Base-by-base conservation (phyloP, 1,140 invertebrate species). In the Maconellicoccus hirsutus region DNA sequence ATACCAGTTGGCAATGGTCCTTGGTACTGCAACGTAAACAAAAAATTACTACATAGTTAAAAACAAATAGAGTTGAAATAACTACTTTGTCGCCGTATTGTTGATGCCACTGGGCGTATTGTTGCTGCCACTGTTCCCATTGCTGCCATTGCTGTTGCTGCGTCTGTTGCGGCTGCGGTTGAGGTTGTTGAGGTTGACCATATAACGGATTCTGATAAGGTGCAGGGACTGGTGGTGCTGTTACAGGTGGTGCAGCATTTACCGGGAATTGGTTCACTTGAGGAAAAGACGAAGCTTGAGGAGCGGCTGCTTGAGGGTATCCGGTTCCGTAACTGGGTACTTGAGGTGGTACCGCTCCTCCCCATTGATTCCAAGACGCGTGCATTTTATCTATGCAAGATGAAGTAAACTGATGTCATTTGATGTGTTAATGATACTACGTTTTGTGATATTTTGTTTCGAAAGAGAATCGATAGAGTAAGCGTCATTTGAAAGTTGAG, bases 51-150 rank as follows among this genome's bases (percentile, higher is more conserved):
- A 8, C n/a, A 42, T 12, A 42, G 33, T 42, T 19, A 19, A 70
- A 23, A 6, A 33, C n/a, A 26, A 22, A 71, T 8, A 71, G 19
- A n/a, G 19, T 4, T 23, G 22, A 39, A 39, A 29, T 23, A 42
- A 59, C 38, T 79, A 90, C 88, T 83, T 90, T 88, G 69, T 89
- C 87, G 59, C 88, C 89, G 79, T 90, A 91, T 76, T 91, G 88
- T 61, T 84, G 84, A 77, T 91, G 89, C 90, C 90, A 92, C 75
- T 91, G 89, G 59, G 88, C 85, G 77, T 90, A 91, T 75, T 91
- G 89, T 75, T 90, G 88, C 76, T 91, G 89, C 87, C 89, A 91
- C 73, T 88, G 87, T 33, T 87, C 84, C 90, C 90, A 92, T 75
- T 91, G 89, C 70, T 89, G 84, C 89, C 89, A 91, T 76, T 90